Evolutionary conservation across 2,888 invertebrate species (phyloP), one percentile per base, ranked within the genome.

Genomic region (Ectemnius continuus): DNA sequence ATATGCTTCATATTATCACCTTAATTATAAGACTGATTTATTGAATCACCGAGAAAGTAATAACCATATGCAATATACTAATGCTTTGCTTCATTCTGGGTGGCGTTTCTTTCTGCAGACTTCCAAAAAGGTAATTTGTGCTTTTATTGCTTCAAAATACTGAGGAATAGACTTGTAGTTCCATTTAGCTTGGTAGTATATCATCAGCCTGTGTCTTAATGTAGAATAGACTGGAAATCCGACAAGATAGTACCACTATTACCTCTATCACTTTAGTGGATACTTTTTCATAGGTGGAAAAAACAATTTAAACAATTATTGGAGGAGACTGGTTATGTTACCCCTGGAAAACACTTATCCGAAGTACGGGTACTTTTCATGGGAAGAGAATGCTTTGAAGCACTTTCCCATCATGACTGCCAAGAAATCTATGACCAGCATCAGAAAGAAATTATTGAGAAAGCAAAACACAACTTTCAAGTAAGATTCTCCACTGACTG

Each of bases 351-450:
- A 91, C 95, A 96, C 85, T 91, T 98, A 79, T 95, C 96, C 0
- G 98, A 98, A 91, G 97, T 98, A 48, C 93, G 96, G 65, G 97
- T 98, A 2, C 92, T 98, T 71, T 96, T 99, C 88, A 96, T 98
- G 95, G 98, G 98, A 0, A 94, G 98, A 56, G 98, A 98, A 91
- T 98, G 98, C 88, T 98, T 97, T 91, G 98, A 98, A 91, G 96
- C 97, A 13, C 92, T 99, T 65, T 94, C 96, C 0, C 97, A 97
- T 85, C 95, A 95, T 70, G 98, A 98, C 89, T 96, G 97, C 87
- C 96, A 97, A 88, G 94, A 96, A 86, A 98, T 99, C 83, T 99
- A 98, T 90, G 98, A 98, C 85, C 95, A 96, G 83, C 98, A 98
- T 91, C 98, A 99, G 92, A 93, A 96, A 85, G 96, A 97, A 88